Base-by-base conservation (phyloP, 1,140 invertebrate species). In the Ips typographus region DNA sequence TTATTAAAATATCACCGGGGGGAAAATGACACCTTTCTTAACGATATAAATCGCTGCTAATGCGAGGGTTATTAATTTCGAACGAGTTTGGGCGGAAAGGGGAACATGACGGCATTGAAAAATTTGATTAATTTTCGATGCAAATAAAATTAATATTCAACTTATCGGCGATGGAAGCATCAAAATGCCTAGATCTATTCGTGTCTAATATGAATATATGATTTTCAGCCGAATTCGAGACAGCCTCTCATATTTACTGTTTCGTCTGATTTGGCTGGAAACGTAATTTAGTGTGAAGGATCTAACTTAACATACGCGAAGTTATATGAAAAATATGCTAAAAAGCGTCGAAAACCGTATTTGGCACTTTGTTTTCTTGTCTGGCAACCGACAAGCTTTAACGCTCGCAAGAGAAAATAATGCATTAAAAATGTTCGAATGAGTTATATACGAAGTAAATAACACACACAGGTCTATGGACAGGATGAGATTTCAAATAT, bases 311-410 rank as follows among this genome's bases (percentile, higher is more conserved):
- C 44, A 72, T 72, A 60, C 65, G 67, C 63, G 63, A 43, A 60
- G 62, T 53, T 62, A 72, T 72, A 70, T 64, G 66, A 61, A 66
- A 61, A 64, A 69, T 63, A 70, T 72, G 61, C 44, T 64, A 64
- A 68, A 63, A 72, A 64, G 71, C 71, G 71, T 72, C 71, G 68
- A 70, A 66, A 70, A 65, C 67, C 67, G 63, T 72, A 72, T 72
- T 72, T 72, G 71, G 68, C 60, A 72, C 71, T 72, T 72, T 69
- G 71, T 72, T 72, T 72, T 63, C 67, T 43, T 65, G 59, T 68
- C 44, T 65, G 57, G 49, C 57, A 58, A 36, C 61, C 53, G 71
- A 68, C 65, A 72, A 68, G 52, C 43, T 72, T 72, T 64, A 68
- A 68, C 53, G 65, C 71, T 58, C 42, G 47, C 61, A 64, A 65